A percentile compares a stretch with the other conserved stretches of the same genome.
phyloP scores from a whole-genome alignment of 2,113 vertebrate genomes.

The Taurulus bubalis region DNA sequence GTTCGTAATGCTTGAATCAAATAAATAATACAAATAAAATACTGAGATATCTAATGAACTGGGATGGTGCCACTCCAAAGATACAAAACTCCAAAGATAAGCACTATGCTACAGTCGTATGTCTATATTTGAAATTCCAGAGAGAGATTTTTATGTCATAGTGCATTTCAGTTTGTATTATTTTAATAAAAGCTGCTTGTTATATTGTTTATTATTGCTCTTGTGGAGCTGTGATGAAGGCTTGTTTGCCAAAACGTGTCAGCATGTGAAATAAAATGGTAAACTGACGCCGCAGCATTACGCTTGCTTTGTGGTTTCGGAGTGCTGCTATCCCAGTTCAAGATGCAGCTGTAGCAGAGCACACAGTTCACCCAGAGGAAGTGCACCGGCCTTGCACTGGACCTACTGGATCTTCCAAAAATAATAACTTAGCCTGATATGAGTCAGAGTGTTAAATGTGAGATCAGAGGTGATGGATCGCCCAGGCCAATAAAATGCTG shows the following conservation, averaged over 20 bases:
- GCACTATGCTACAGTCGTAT: not conserved
- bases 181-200: not conserved
- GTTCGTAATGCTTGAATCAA: slow-evolving; percentile 30
- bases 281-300: not conserved
- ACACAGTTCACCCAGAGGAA: not conserved
- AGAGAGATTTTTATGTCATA: not conserved
- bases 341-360: not conserved
- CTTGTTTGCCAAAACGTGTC: not conserved
- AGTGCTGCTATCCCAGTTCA: not conserved
- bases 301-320: not conserved
- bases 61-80: not conserved
- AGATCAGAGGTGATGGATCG: not conserved
- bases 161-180: not conserved
- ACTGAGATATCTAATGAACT: slow-evolving; percentile 19
- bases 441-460: not conserved
- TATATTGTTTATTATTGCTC: not conserved
- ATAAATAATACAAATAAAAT: not conserved
- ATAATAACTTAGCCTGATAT: not conserved
- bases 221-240: not conserved
- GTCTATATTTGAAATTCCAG: not conserved
- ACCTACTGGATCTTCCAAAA: not conserved
- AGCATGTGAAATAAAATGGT: not conserved
- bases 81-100: not conserved
- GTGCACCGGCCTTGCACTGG: not conserved
- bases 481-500: not conserved